Base-by-base conservation (phyloP, 2,797 vertebrate genomes). In the Sebastes paucispinis region DNA sequence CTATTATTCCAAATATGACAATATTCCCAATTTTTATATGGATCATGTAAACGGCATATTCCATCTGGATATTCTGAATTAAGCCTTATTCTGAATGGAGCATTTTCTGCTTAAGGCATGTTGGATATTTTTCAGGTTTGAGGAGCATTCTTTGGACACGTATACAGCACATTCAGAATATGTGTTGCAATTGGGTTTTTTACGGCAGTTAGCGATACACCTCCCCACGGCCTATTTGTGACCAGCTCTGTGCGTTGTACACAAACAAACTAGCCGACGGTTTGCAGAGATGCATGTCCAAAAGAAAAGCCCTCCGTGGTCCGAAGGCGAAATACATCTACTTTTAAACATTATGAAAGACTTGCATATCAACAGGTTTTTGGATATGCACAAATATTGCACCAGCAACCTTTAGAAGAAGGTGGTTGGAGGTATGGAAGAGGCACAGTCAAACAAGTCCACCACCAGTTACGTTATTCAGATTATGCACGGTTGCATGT, bases 61-160 rank as follows among this genome's bases (percentile, higher is more conserved):
- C 6, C 16, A 18, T 8, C 43, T 47, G 43, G 3, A 47, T 47
- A 52, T 52, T 52, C 50, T 52, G 50, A 52, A 52, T 52, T 52
- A 52, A 20, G 50, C 50, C 43, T 47, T 18, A 47, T 18, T 8
- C 0, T 0, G 1, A 52, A n/a, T 9, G 50, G 20, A 52, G 8
- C 2, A 2, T 52, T 52, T 52, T 52, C 20, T n/a, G 50, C 4
- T 52, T 52, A 10, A 52, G 8, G 0, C 50, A 50, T 50, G 50
- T 52, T 0, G 2, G 20, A 20, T 52, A n/a, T n/a, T 0, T 0
- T 52, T 52, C 0, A 2, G 50, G 8, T 52, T n/a, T 52, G 0
- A n/a, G 8, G 50, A 52, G 50, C 20, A n/a, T 52, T 52, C 50
- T 52, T 52, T 52, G 20, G 1, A 52, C 18, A 52, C 4, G 20